These are phyloP conservation scores for Dipodomys stephensi DNA, from an alignment of 2,113 vertebrate genomes.

Conservation along the genomic window DNA sequence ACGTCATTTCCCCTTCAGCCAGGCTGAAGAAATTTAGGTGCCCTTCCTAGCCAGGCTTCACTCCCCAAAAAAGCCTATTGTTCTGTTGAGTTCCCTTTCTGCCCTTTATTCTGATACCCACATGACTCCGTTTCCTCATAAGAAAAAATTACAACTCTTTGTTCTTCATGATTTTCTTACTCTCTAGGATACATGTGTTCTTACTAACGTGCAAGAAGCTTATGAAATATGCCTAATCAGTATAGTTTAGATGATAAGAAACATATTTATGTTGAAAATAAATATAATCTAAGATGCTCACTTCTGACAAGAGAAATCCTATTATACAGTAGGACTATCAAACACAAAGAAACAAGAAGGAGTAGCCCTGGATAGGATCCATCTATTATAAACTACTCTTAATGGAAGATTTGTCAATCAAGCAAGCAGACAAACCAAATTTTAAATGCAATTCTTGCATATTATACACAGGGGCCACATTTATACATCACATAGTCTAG, in stretches of 20 bases:
- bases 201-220: neutral
- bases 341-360: neutral
- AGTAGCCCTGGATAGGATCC: neutral
- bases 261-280: neutral
- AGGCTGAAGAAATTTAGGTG: no score
- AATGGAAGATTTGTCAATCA: neutral
- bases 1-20: no score
- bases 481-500: neutral
- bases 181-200: neutral
- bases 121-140: neutral
- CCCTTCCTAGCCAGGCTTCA: no score
- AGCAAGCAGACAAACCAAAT: neutral
- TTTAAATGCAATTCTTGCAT: constrained; percentile 2
- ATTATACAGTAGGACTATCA: neutral
- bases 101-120: neutral
- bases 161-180: neutral
- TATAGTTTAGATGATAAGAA: constrained; percentile 2
- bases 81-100: no score
- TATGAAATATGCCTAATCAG: neutral
- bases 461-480: neutral
- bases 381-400: neutral
- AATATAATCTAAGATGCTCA: neutral
- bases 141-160: neutral
- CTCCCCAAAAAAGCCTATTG: no score
- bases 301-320: neutral